Conservation (phyloP, 1,140 invertebrate genomes). For the Daktulosphaira vitifoliae region DNA sequence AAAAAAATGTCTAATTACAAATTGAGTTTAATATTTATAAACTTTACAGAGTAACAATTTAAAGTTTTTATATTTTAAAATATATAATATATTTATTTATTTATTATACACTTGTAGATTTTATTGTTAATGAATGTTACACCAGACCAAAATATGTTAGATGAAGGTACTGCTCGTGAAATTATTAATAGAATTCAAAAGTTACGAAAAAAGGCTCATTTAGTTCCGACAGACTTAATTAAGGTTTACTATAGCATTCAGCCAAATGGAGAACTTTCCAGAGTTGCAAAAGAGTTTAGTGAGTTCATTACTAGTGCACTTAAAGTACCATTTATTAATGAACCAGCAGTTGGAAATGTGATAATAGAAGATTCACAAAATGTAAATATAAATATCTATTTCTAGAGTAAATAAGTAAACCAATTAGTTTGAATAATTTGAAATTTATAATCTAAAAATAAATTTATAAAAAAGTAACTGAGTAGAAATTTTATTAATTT, state of each 20-base stretch:
- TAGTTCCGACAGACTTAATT: constrained; percentile 87
- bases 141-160: constrained; percentile 53
- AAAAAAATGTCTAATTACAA: too few relatives aligned
- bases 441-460: too few relatives aligned
- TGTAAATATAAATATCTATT: constrained; percentile 6
- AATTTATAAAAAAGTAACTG: too few relatives aligned
- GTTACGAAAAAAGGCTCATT: constrained; percentile 87
- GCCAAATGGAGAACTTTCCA: constrained; percentile 53
- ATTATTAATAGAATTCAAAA: constrained; percentile 96
- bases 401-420: too few relatives aligned
- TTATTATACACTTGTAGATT: constrained; percentile 42
- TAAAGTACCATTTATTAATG: constrained; percentile 56
- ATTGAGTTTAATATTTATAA: too few relatives aligned
- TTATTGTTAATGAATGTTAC: constrained; percentile 60
- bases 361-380: constrained; percentile 11
- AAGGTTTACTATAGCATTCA: constrained; percentile 67
- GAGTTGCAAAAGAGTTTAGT: constrained; percentile 59
- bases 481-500: too few relatives aligned
- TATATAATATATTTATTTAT: constrained; percentile 1
- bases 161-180: constrained; percentile 88
- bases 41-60: too few relatives aligned
- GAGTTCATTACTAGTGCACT: constrained; percentile 72
- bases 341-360: neutral
- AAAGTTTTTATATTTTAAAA: too few relatives aligned
- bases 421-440: too few relatives aligned